These are phyloP conservation scores for Scarus forsteni DNA, from an alignment of 2,797 vertebrate species.

Conservation along the genomic window DNA sequence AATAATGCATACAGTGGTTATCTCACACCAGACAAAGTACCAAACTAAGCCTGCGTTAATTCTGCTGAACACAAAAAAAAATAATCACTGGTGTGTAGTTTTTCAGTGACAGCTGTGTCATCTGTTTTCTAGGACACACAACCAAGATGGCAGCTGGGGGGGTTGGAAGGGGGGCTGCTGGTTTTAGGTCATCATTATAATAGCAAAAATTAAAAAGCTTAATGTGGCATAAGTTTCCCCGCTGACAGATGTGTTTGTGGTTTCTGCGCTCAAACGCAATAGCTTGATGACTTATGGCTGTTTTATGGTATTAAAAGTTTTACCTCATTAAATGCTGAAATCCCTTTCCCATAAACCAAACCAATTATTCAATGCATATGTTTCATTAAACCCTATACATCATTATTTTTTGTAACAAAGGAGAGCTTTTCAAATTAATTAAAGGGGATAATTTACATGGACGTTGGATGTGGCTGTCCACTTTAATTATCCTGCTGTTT, in stretches of 20 bases:
- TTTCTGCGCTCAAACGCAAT: slow-evolving; percentile 58
- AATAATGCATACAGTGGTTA: slow-evolving; percentile 66
- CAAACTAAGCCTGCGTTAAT: slow-evolving; percentile 79
- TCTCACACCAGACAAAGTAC: slow-evolving; percentile 75
- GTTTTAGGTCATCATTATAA: slow-evolving; percentile 85
- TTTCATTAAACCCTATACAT: slow-evolving; percentile 77
- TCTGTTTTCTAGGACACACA: slow-evolving; percentile 85
- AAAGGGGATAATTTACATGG: slow-evolving; percentile 74
- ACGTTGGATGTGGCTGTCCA: slow-evolving; percentile 67
- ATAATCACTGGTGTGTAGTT: slow-evolving; percentile 81
- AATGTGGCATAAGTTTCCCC: slow-evolving; percentile 80
- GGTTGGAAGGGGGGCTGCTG: slow-evolving; percentile 34
- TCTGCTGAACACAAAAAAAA: slow-evolving; percentile 77
- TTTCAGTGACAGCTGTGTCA: slow-evolving; percentile 85
- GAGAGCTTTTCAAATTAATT: slow-evolving; percentile 76
- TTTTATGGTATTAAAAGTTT: slow-evolving; percentile 80
- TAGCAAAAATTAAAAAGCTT: slow-evolving; percentile 84
- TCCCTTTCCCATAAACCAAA: slow-evolving; percentile 70
- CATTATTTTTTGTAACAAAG: slow-evolving; percentile 70
- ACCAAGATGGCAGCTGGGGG: slow-evolving; percentile 83
- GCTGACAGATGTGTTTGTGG: slow-evolving; percentile 80
- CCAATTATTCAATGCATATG: slow-evolving; percentile 78
- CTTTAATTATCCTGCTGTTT: slow-evolving; percentile 71
- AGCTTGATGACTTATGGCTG: slow-evolving; percentile 68
- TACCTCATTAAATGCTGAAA: slow-evolving; percentile 73